Conservation (phyloP, 2,888 invertebrate species). For the Meghimatium bilineatum region DNA sequence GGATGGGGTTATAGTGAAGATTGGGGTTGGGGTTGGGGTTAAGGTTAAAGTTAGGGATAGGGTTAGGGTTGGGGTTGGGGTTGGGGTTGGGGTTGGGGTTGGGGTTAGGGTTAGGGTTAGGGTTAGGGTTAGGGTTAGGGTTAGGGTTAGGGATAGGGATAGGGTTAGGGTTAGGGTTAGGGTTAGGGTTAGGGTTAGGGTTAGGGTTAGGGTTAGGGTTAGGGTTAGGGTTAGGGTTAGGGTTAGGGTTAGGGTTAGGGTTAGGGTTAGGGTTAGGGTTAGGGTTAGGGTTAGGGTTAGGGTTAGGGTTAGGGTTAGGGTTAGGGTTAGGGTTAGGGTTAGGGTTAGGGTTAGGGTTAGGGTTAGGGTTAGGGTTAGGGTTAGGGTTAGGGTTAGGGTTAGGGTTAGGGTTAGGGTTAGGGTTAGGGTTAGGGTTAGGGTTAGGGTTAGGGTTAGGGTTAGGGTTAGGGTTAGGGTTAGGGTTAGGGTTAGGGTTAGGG, state of each 20-base stretch:
- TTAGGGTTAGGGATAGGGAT: conserved; percentile 37
- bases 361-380: conserved; percentile 43
- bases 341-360: conserved; percentile 40
- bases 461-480: conserved; percentile 50
- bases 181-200: conserved; percentile 19
- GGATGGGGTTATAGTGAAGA: no score
- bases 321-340: conserved; percentile 25
- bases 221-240: no score
- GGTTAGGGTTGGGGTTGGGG: no score
- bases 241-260: no score
- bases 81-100: no score
- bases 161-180: conserved; percentile 49
- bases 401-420: conserved; percentile 34
- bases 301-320: background rate
- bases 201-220: no score
- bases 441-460: conserved; percentile 39
- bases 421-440: conserved; percentile 10
- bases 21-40: no score
- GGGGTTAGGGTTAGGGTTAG: no score
- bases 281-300: background rate
- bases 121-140: no score
- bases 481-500: conserved; percentile 45
- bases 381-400: conserved; percentile 51
- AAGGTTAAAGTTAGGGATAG: no score
- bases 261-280: no score